phyloP scores from a whole-genome alignment of 2,888 invertebrate genomes.

The Chalcis sispes region DNA sequence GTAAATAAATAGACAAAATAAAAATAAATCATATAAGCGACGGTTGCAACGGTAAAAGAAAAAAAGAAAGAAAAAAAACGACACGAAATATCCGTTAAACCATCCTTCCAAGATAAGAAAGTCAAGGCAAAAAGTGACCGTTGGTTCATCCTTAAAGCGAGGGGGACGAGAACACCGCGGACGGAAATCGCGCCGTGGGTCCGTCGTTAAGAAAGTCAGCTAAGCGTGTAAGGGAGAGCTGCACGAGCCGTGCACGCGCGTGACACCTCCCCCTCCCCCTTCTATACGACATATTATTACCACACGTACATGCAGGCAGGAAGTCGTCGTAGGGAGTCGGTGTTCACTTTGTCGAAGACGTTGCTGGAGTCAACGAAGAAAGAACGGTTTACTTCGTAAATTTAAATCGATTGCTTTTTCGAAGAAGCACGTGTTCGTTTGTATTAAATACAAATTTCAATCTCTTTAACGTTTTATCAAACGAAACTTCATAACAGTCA shows the following conservation, averaged over 20 bases:
- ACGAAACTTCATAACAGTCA: too few relatives aligned
- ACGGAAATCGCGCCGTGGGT: slow-evolving; percentile 58
- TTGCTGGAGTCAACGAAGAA: slow-evolving; percentile 64
- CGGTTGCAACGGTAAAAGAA: too few relatives aligned
- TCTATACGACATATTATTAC: slow-evolving; percentile 63
- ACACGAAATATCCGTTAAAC: slow-evolving; percentile 25
- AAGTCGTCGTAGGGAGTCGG: slow-evolving; percentile 25
- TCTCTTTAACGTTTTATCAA: too few relatives aligned
- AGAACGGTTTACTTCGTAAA: slow-evolving; percentile 24
- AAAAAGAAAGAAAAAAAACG: too few relatives aligned
- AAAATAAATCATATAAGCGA: too few relatives aligned
- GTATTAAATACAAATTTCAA: too few relatives aligned
- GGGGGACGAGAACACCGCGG: neutral
- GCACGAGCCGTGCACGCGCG: slow-evolving; percentile 54
- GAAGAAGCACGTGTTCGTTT: too few relatives aligned
- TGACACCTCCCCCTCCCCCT: slow-evolving; percentile 59
- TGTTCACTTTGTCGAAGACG: slow-evolving; percentile 67
- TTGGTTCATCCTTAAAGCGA: slow-evolving; percentile 16
- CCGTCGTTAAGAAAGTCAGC: slow-evolving; percentile 63
- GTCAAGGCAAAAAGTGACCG: slow-evolving; percentile 53
- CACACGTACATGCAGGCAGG: too few relatives aligned
- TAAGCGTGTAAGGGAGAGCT: slow-evolving; percentile 61
- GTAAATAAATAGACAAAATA: too few relatives aligned
- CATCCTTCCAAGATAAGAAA: slow-evolving; percentile 26
- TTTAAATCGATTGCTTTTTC: too few relatives aligned